A percentile compares a stretch with the other conserved stretches of the same genome.
Conservation (phyloP, 2,888 invertebrate genomes). For the Resseliella maxima region DNA sequence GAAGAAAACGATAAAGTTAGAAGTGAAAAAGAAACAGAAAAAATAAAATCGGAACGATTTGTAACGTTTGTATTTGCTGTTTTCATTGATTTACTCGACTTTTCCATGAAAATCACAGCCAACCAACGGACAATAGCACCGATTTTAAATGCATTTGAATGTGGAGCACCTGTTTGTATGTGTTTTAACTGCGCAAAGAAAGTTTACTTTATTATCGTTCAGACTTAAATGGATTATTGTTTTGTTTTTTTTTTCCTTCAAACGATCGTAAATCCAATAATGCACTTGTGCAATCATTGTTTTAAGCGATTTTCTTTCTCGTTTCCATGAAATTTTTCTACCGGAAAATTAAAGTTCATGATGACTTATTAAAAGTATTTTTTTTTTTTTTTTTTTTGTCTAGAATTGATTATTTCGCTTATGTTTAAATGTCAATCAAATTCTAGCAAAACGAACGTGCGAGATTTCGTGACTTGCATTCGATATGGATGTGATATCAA, state of each 20-base stretch:
- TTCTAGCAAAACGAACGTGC: too few species aligned
- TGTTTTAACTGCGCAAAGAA: background rate
- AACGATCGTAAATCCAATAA: background rate
- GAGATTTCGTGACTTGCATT: slow-evolving; percentile 10
- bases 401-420: background rate
- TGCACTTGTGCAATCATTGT: slow-evolving; percentile 34
- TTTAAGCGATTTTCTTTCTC: background rate
- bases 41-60: background rate
- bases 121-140: background rate
- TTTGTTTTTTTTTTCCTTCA: background rate
- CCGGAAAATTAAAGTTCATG: slow-evolving; percentile 14
- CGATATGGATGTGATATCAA: background rate
- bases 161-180: background rate
- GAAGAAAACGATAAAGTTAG: background rate
- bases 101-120: background rate
- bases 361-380: background rate
- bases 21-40: too few species aligned
- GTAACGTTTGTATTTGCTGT: slow-evolving; percentile 3
- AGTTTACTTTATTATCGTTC: background rate
- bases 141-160: background rate
- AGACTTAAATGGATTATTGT: slow-evolving; percentile 39
- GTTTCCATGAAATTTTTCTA: too few species aligned
- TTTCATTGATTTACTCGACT: background rate
- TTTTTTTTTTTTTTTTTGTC: background rate
- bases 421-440: slow-evolving; percentile 29